Evolutionary conservation across 2,113 vertebrate species (phyloP), one percentile per base, ranked within the genome.

Genomic region (Poecile atricapillus): DNA sequence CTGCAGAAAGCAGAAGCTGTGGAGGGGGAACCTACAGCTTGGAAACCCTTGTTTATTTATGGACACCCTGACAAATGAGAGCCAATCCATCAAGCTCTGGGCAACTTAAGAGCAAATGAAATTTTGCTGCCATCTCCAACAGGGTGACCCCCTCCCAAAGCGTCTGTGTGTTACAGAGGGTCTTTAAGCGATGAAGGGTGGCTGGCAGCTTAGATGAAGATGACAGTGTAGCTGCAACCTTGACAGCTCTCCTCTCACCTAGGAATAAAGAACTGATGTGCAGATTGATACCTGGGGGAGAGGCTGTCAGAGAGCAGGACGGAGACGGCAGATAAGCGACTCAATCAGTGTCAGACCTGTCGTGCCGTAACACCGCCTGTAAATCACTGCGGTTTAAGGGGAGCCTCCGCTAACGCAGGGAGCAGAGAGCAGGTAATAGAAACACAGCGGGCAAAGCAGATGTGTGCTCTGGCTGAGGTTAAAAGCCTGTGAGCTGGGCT

Each of bases 331-430:
- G 97, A 97, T 96, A 96, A 98, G 97, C 74, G 95, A 97, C 93
- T 98, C 97, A 87, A 95, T 98, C 98, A 97, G 95, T 96, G 97
- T 98, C 97, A 98, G 96, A 75, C 76, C 96, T 50, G 50, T 96
- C 97, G 96, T 79, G 50, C 96, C 44, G 14, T 92, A 94, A 87
- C 93, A 79, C 50, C 3, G 16, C 90, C 83, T 69, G 87, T 95
- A 98, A 97, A 97, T 98, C 97, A 97, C 83, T 49, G 83, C 6
- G 13, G 80, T 89, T 87, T 74, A 73, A 83, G 96, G 88, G 56
- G 31, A 65, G 55, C 39, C 70, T 68, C 80, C 2, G 3, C 92
- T 73, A 41, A n/a, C 50, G 41, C 23, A 1, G 69, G 85, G 73
- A 93, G 95, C 79, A 43, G 70, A 70, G 30, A 74, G 90, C 71